Evolutionary conservation across 2,797 vertebrate species (phyloP), one percentile per base, ranked within the genome.

Genomic region (Apogon talboti): DNA sequence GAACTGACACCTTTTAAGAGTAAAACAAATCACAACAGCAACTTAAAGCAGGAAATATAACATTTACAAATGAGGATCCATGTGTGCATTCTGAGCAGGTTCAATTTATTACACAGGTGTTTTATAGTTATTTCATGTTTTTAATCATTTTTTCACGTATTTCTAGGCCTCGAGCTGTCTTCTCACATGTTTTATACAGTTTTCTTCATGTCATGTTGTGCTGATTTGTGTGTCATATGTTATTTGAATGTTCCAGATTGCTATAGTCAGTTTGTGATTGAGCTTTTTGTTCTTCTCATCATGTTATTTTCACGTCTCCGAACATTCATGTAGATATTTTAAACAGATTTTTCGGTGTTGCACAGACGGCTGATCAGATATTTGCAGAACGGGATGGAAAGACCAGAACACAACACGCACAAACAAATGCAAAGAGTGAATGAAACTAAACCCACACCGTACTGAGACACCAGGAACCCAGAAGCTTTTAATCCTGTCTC

Each of bases 401-500:
- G 16, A 66, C 42, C 35, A 14, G 71, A 52, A 45, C 51, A 38
- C 16, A 21, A 38, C 15, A 14, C 3, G 24, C 37, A 14, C 43
- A 71, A 62, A 78, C 49, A 66, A 67, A 73, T 3, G 45, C 0
- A 9, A 61, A 46, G 16, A 15, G 3, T 3, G 14, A 60, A 48
- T 78, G 62, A 56, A 51, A 70, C 60, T 72, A 60, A 81, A 78
- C 54, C 64, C 54, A 42, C 50, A 62, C 56, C 38, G 53, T 4
- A 63, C 57, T 48, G 75, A 70, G 55, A 35, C 62, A 33, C 52
- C 56, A 40, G 73, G 57, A 79, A 79, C 57, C 59, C 67, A 60
- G 45, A 66, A 77, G 79, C 78, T 75, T 71, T 74, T 73, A 74
- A 82, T 84, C 60, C 73, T 16, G 56, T 50, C 45, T 71, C 38